phyloP scores from a whole-genome alignment of 2,113 vertebrate species.

The Monopterus albus region DNA sequence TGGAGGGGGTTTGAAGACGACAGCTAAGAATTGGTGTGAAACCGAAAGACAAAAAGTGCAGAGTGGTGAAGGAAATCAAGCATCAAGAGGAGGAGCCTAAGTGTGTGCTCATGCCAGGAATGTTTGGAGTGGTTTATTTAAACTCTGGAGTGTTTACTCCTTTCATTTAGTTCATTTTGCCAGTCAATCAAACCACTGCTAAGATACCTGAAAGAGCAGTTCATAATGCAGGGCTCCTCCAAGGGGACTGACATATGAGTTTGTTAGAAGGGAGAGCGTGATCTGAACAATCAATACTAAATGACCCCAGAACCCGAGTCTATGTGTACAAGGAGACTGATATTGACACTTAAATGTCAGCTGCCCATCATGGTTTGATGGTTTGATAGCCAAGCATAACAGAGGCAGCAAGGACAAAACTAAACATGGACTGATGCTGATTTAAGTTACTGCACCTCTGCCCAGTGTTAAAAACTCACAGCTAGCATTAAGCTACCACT shows the following conservation, averaged over 20 bases:
- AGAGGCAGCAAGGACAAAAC: neutral
- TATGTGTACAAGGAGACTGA: slow-evolving; percentile 8
- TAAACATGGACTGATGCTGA: neutral
- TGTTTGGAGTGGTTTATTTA: slow-evolving; percentile 42
- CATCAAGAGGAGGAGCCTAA: slow-evolving; percentile 1
- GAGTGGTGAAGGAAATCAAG: neutral
- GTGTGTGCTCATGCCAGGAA: slow-evolving; percentile 4
- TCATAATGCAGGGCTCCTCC: neutral
- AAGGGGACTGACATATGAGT: neutral
- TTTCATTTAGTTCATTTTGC: slow-evolving; percentile 40
- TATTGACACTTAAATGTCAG: slow-evolving; percentile 8
- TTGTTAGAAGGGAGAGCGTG: neutral
- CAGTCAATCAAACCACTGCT: slow-evolving; percentile 5
- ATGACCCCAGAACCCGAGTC: neutral
- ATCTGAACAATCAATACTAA: neutral
- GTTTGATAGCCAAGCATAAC: neutral
- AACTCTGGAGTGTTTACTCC: slow-evolving; percentile 27
- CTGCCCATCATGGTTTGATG: neutral
- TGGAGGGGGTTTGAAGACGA: slow-evolving; percentile 22
- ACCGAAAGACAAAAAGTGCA: neutral
- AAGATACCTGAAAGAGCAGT: slow-evolving; percentile 5
- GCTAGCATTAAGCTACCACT: neutral
- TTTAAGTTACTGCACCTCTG: neutral
- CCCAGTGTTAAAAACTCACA: no score
- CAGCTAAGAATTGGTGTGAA: neutral